A percentile compares a stretch with the other conserved stretches of the same genome.
phyloP scores from a whole-genome alignment of 2,113 vertebrate species.

The Platycercus adscitus region DNA sequence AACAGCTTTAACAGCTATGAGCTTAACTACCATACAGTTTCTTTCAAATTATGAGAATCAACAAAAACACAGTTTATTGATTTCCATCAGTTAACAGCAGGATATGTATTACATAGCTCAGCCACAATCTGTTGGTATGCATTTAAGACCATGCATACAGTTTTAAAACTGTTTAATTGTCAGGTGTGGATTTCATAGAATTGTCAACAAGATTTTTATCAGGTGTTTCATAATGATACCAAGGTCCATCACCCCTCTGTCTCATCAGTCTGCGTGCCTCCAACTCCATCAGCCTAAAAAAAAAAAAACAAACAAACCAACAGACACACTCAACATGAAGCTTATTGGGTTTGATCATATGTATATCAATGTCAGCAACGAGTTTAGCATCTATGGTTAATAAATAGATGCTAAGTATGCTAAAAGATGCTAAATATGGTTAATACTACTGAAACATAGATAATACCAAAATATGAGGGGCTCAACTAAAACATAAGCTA shows the following conservation, averaged over 20 bases:
- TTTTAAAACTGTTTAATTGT: slow-evolving; percentile 74
- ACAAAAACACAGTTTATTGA: slow-evolving; percentile 52
- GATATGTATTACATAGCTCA: slow-evolving; percentile 66
- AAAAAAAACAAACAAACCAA: background rate
- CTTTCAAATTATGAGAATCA: background rate
- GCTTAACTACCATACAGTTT: background rate
- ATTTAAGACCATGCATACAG: background rate
- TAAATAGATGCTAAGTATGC: background rate
- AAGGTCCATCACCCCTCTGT: slow-evolving; percentile 89
- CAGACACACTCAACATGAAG: background rate
- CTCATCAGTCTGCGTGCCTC: slow-evolving; percentile 87
- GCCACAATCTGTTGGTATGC: background rate
- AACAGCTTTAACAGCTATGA: background rate
- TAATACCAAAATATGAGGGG: background rate
- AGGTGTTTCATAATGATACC: slow-evolving; percentile 80
- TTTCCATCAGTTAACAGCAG: slow-evolving; percentile 57
- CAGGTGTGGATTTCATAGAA: slow-evolving; percentile 83
- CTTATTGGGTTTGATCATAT: background rate
- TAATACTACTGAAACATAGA: background rate
- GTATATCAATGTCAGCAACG: background rate
- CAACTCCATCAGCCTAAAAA: slow-evolving; percentile 75
- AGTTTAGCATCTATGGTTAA: background rate
- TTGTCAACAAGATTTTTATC: slow-evolving; percentile 83
- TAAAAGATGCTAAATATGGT: background rate
- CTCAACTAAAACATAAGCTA: background rate